Evolutionary conservation across 1,140 invertebrate species (phyloP).

Genomic region (Macrocentrus cingulum): DNA sequence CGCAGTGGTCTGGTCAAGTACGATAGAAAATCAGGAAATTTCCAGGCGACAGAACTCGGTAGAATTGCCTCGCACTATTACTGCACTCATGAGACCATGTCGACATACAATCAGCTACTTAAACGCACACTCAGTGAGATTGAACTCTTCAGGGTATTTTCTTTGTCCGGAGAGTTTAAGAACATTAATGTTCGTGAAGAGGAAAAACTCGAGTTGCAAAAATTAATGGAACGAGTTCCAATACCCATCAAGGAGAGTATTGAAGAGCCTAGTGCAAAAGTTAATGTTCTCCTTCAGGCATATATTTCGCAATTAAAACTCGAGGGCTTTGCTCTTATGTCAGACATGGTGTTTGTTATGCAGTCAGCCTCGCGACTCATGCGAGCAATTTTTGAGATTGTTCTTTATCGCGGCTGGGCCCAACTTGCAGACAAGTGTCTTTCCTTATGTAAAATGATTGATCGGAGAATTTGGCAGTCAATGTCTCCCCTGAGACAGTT

Average conservation of each 20-base stretch:
- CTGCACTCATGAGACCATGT: conserved; percentile 95
- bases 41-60: conserved; percentile 92
- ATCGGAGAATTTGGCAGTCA: conserved; percentile 98
- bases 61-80: conserved; percentile 98
- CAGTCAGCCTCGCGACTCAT: conserved; percentile 95
- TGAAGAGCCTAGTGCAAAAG: conserved; percentile 97
- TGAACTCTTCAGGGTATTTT: conserved; percentile 98
- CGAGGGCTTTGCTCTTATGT: conserved; percentile 97
- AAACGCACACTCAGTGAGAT: conserved; percentile 98
- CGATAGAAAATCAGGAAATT: conserved; percentile 92
- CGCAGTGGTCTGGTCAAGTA: conserved; percentile 93
- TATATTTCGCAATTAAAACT: conserved; percentile 98
- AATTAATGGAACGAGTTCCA: conserved; percentile 95
- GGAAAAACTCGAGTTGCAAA: conserved; percentile 96
- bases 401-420: conserved; percentile 89
- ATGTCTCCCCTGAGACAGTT: conserved; percentile 99
- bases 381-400: conserved; percentile 97
- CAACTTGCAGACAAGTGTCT: conserved; percentile 95
- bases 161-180: conserved; percentile 91
- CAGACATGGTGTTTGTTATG: conserved; percentile 99
- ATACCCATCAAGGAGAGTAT: conserved; percentile 99
- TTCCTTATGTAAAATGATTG: conserved; percentile 98
- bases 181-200: conserved; percentile 95
- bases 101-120: conserved; percentile 93
- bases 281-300: conserved; percentile 93